Evolutionary conservation across 1,140 invertebrate species (phyloP), one percentile per base, ranked within the genome.

Genomic region (Sipha flava): DNA sequence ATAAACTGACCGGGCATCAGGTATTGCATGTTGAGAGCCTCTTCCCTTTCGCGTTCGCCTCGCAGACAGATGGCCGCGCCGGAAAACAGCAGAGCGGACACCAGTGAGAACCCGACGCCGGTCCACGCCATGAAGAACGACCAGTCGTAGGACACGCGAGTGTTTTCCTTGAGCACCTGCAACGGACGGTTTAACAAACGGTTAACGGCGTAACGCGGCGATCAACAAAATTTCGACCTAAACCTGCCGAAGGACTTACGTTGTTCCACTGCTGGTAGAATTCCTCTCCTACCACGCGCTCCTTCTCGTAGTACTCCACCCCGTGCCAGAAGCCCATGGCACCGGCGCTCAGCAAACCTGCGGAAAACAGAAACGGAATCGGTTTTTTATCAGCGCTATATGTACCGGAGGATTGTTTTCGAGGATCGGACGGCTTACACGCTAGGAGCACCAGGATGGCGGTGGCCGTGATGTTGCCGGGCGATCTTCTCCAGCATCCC

Each of bases 21-120:
- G 88, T 97, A 97, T 89, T 97, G 95, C 93, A 97, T 94, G 89
- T 96, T 96, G 89, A 95, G 92, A 85, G 94, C 93, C 87, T 96
- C 94, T 87, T 97, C 95, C 86, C 92, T 90, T 87, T 96, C 94
- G 85, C 93, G 90, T 87, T 97, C 95, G 85, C 92, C 93, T 85
- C 94, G 90, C 86, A 97, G 90, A 87, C 95, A 97, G 87, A 96
- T 93, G 83, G 95, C 95, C 82, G 94, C 93, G 83, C 93, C 93
- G 82, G 94, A 94, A 87, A 97, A 94, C 85, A 97, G 90, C 85
- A 96, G 92, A 86, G 95, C 93, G 82, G 94, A 92, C 84, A 95
- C 87, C 83, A 97, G 89, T 84, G 92, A 91, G 87, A 94, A 92
- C 83, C 91, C 94, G 84, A 96, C 93, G 86, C 94, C 95, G 87